Evolutionary conservation across 2,113 vertebrate species (phyloP).

Genomic region (Oryzias melastigma): DNA sequence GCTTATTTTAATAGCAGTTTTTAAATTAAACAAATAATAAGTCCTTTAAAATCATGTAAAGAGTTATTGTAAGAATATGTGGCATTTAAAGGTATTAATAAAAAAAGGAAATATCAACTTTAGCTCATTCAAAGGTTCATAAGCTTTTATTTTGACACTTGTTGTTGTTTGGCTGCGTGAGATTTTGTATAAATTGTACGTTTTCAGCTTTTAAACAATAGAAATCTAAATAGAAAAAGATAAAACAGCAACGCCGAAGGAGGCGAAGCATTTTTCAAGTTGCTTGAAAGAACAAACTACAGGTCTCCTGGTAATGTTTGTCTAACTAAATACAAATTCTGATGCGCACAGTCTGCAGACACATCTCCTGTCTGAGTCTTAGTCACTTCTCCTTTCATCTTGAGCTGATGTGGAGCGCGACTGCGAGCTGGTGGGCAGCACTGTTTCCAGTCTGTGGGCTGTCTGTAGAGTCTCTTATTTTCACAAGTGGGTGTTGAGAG

Average conservation of each 20-base stretch:
- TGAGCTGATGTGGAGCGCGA: constrained; percentile 32
- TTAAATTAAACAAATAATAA: too few relatives aligned
- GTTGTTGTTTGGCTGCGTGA: too few relatives aligned
- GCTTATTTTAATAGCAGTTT: too few relatives aligned
- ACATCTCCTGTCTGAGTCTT: constrained; percentile 41
- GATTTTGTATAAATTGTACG: too few relatives aligned
- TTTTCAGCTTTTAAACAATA: too few relatives aligned
- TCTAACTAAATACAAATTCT: constrained; percentile 8
- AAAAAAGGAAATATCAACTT: too few relatives aligned
- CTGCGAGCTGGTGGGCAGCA: constrained; percentile 48
- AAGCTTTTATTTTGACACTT: too few relatives aligned
- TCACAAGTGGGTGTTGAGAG: constrained; percentile 73
- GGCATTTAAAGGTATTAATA: too few relatives aligned
- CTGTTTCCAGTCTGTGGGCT: constrained; percentile 49
- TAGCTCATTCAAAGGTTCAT: too few relatives aligned
- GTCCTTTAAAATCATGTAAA: too few relatives aligned
- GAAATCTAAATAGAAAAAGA: too few relatives aligned
- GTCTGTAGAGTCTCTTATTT: constrained; percentile 72
- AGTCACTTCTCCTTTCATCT: constrained; percentile 50
- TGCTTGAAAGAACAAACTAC: neutral
- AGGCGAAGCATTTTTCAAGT: neutral
- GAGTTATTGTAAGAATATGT: too few relatives aligned
- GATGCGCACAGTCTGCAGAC: constrained; percentile 40
- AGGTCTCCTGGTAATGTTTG: constrained; percentile 2
- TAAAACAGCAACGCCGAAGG: neutral